Evolutionary conservation across 2,113 vertebrate genomes (phyloP).

Genomic region (Catharus fuscescens): DNA sequence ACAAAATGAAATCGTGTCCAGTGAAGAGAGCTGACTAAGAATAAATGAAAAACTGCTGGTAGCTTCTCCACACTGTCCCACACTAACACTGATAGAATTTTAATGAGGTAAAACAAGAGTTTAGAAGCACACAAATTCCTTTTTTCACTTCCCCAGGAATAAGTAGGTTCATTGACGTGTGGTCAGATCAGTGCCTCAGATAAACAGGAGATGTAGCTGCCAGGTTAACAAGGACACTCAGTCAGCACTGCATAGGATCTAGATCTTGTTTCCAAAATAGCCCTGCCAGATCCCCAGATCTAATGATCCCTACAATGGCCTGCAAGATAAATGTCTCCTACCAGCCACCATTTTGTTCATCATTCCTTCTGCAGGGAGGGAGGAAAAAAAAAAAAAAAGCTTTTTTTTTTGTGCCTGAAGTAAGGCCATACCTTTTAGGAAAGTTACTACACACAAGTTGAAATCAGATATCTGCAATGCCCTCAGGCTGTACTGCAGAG

Average conservation of each 20-base stretch:
- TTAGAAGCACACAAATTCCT: background rate
- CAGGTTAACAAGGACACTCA: constrained; percentile 23
- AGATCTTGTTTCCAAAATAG: constrained; percentile 28
- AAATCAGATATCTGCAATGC: background rate
- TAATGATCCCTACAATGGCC: background rate
- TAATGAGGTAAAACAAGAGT: constrained; percentile 18
- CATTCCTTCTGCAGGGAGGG: background rate
- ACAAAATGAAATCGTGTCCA: background rate
- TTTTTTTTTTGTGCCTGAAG: background rate
- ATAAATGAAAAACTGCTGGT: background rate
- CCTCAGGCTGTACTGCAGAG: background rate
- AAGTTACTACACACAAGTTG: background rate
- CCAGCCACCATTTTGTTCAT: background rate
- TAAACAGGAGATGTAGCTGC: background rate
- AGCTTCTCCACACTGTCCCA: background rate
- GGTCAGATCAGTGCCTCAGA: constrained; percentile 31
- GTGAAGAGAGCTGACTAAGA: background rate
- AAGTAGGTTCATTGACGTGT: background rate
- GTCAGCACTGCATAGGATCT: background rate
- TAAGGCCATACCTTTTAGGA: background rate
- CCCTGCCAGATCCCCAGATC: constrained; percentile 15
- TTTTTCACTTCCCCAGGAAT: background rate
- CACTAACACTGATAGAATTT: background rate
- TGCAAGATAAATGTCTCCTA: background rate
- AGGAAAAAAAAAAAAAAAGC: background rate